Evolutionary conservation across 2,797 vertebrate genomes (phyloP).

Genomic region (Crax fasciolata): DNA sequence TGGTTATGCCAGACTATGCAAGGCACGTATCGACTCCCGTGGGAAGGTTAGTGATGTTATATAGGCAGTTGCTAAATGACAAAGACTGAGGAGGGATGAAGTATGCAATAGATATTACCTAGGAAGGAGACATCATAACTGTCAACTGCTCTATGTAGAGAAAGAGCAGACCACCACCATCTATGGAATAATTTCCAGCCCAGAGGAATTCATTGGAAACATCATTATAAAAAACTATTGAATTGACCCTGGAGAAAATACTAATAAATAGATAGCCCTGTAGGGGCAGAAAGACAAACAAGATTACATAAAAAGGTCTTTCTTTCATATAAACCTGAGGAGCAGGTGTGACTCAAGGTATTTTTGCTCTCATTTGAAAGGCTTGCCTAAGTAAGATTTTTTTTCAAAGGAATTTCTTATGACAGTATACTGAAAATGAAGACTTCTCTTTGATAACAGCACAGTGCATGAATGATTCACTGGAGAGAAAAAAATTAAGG

Average conservation of each 20-base stretch:
- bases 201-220: background rate
- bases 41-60: constrained; percentile 17
- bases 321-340: background rate
- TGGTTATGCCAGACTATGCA: background rate
- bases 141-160: background rate
- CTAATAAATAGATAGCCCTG: background rate
- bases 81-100: constrained; percentile 16
- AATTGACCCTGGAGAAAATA: background rate
- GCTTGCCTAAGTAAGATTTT: background rate
- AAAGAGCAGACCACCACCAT: background rate
- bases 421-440: constrained; percentile 24
- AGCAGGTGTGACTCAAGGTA: background rate
- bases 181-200: background rate
- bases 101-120: background rate
- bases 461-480: constrained; percentile 59
- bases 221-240: background rate
- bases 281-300: background rate
- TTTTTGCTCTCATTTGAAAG: constrained; percentile 23
- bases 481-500: constrained; percentile 5
- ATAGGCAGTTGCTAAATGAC: background rate
- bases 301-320: background rate
- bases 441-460: constrained; percentile 53
- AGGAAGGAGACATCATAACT: background rate
- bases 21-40: background rate
- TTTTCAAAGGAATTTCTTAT: constrained; percentile 35